phyloP scores from a whole-genome alignment of 2,888 invertebrate genomes.

The Lordiphosa andalusiaca region DNA sequence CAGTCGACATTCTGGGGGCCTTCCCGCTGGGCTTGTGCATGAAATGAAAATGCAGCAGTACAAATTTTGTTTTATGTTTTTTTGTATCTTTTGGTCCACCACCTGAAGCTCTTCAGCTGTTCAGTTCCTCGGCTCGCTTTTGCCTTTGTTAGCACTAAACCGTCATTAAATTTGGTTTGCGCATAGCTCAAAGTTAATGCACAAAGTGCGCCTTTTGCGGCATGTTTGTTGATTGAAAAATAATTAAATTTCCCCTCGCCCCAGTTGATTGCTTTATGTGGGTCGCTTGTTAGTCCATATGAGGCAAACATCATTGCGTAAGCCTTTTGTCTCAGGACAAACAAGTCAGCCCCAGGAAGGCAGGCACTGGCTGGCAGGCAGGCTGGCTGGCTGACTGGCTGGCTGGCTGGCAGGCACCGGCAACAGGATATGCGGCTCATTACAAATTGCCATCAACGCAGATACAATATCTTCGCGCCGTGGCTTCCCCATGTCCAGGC shows the following conservation, averaged over 20 bases:
- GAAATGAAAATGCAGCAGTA: too few species aligned
- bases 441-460: background rate
- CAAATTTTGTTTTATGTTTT: constrained; percentile 1
- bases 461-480: constrained; percentile 2
- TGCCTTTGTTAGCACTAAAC: constrained; percentile 20
- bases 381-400: too few species aligned
- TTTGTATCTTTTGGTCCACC: background rate
- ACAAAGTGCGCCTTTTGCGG: too few species aligned
- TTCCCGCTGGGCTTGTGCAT: too few species aligned
- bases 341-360: constrained; percentile 11
- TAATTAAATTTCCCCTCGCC: constrained; percentile 40
- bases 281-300: constrained; percentile 2
- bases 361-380: background rate
- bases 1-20: constrained; percentile 5
- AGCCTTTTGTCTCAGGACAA: constrained; percentile 37
- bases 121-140: too few species aligned
- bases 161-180: constrained; percentile 44
- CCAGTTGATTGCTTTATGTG: constrained; percentile 5
- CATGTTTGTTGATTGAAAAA: constrained; percentile 44
- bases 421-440: constrained; percentile 12
- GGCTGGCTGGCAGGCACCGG: constrained; percentile 3
- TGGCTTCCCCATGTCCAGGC: background rate
- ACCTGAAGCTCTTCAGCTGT: too few species aligned
- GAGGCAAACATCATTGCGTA: constrained; percentile 33
- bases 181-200: constrained; percentile 37